Percentiles rank a stretch among this genome's conserved stretches.
These are phyloP conservation scores for Poecilia gillii DNA, from an alignment of 2,797 vertebrate genomes.

Conservation along the genomic window DNA sequence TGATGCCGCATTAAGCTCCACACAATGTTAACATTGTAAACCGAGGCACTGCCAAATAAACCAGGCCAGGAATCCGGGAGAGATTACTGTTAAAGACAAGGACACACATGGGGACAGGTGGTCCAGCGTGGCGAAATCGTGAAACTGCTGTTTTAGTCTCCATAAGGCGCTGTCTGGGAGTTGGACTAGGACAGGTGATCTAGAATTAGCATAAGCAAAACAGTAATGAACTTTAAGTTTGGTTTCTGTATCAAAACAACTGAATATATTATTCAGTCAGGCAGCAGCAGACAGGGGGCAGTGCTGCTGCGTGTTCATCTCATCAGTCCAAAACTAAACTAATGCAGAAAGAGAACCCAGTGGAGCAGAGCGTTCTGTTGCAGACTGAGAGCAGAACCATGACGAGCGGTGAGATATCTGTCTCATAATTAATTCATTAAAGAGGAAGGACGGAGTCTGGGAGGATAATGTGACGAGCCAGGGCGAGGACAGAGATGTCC, in stretches of 20 bases:
- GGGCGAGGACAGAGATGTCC: neutral
- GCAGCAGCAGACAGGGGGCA: neutral
- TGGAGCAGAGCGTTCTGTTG: neutral
- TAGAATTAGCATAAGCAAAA: neutral
- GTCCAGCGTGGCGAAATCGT: neutral
- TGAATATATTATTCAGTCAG: neutral
- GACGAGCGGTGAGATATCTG: neutral
- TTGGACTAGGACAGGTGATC: neutral
- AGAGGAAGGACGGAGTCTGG: neutral
- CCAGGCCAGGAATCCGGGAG: conserved; percentile 1
- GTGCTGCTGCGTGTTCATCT: neutral
- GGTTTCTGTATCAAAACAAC: neutral
- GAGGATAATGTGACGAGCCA: neutral
- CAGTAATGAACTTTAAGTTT: neutral
- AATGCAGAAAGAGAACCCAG: neutral
- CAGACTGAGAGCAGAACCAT: neutral
- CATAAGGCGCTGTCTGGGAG: neutral
- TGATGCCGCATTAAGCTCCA: conserved; percentile 1
- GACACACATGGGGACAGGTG: neutral
- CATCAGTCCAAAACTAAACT: neutral
- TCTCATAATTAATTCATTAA: conserved; percentile 1
- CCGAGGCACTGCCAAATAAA: neutral
- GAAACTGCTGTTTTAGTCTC: neutral
- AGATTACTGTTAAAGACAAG: neutral
- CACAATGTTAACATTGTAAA: neutral